Conservation (phyloP, 2,888 invertebrate genomes). For the Limulus polyphemus region DNA sequence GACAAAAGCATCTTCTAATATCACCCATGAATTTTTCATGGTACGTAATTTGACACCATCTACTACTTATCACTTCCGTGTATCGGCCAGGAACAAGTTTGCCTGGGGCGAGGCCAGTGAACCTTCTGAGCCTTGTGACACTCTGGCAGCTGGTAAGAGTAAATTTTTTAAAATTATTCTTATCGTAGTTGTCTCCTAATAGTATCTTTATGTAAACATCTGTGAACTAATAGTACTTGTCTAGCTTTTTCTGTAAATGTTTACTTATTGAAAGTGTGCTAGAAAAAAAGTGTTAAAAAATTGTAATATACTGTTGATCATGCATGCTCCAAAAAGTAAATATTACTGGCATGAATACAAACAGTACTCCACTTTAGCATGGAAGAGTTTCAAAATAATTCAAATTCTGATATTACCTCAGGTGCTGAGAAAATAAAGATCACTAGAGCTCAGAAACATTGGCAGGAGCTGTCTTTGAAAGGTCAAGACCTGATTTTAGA, state of each 20-base stretch:
- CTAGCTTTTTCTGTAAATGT: too few species aligned
- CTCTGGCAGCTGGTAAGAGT: constrained; percentile 35
- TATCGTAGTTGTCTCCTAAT: too few species aligned
- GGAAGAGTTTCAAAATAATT: too few species aligned
- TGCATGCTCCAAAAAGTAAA: too few species aligned
- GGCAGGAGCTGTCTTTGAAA: constrained; percentile 68
- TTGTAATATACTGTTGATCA: too few species aligned
- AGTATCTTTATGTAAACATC: too few species aligned
- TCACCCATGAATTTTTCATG: constrained; percentile 85
- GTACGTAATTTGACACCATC: constrained; percentile 60
- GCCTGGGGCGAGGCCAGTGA: constrained; percentile 88
- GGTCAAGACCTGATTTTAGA: constrained; percentile 44
- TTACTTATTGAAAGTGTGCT: too few species aligned
- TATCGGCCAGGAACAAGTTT: constrained; percentile 76
- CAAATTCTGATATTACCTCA: constrained; percentile 24
- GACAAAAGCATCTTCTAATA: constrained; percentile 70
- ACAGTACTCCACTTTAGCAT: too few species aligned
- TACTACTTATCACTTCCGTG: constrained; percentile 73
- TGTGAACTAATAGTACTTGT: too few species aligned
- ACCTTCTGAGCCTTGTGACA: constrained; percentile 59
- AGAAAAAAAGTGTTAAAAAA: too few species aligned
- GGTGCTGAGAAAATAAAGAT: constrained; percentile 56
- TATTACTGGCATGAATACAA: too few species aligned
- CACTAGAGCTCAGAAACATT: constrained; percentile 66
- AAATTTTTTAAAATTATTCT: too few species aligned